Evolutionary conservation across 1,140 invertebrate genomes (phyloP).

Genomic region (Drepana arcuata): DNA sequence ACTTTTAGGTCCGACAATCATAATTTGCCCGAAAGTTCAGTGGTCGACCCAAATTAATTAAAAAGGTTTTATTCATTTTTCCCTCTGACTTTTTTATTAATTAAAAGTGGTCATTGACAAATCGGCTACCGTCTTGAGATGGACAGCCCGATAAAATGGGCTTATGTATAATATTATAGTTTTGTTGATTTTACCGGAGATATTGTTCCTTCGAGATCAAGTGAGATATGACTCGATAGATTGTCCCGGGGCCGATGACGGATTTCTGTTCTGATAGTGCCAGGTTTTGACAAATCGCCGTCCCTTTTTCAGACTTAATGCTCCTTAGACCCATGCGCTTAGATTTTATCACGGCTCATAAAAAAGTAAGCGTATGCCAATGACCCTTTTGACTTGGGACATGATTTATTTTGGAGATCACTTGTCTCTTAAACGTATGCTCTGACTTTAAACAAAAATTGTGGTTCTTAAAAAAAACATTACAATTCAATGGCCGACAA

Average conservation of each 20-base stretch:
- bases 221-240: conserved; percentile 45
- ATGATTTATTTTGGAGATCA: no score
- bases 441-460: no score
- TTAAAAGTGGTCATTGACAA: conserved; percentile 64
- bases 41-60: conserved; percentile 51
- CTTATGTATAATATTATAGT: conserved; percentile 31
- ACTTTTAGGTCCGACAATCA: conserved; percentile 39
- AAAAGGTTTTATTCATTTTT: conserved; percentile 21
- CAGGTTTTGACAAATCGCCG: conserved; percentile 60
- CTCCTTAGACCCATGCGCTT: conserved; percentile 28
- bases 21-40: conserved; percentile 55
- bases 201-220: conserved; percentile 41
- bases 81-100: conserved; percentile 54
- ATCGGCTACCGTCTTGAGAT: conserved; percentile 55
- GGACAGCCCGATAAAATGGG: conserved; percentile 39
- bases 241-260: conserved; percentile 50
- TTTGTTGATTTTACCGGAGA: conserved; percentile 17
- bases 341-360: conserved; percentile 32
- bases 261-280: conserved; percentile 50
- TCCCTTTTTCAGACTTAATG: conserved; percentile 48
- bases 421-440: no score
- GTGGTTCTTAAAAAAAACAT: no score
- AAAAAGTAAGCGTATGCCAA: conserved; percentile 14
- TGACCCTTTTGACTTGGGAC: conserved; percentile 13
- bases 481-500: no score